A percentile compares a stretch with the other conserved stretches of the same genome.
Evolutionary conservation across 2,888 invertebrate species (phyloP).

Genomic region (Rapana venosa): DNA sequence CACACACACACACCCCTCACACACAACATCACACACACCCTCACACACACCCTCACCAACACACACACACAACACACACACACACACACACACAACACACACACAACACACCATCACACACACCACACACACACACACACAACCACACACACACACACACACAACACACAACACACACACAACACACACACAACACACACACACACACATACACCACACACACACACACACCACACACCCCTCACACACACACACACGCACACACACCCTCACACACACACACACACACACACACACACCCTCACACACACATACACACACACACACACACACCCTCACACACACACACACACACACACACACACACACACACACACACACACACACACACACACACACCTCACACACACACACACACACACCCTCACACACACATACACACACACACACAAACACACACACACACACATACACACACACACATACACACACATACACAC

Average conservation of each 20-base stretch:
- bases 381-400: background rate
- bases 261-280: too few species aligned
- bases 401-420: background rate
- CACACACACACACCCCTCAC: too few species aligned
- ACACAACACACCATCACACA: too few species aligned
- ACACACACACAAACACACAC: background rate
- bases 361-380: background rate
- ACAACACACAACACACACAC: background rate
- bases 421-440: too few species aligned
- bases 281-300: too few species aligned
- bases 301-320: too few species aligned
- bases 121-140: background rate
- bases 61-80: too few species aligned
- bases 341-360: background rate
- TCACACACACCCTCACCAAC: background rate
- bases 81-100: too few species aligned
- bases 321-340: too few species aligned
- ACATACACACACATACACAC: background rate
- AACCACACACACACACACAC: background rate
- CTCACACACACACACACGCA: too few species aligned
- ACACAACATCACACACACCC: background rate
- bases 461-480: background rate
- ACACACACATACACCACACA: too few species aligned
- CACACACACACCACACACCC: background rate
- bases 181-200: background rate